Base-by-base conservation (phyloP, 2,888 invertebrate genomes). In the Cerceris ruficornis region DNA sequence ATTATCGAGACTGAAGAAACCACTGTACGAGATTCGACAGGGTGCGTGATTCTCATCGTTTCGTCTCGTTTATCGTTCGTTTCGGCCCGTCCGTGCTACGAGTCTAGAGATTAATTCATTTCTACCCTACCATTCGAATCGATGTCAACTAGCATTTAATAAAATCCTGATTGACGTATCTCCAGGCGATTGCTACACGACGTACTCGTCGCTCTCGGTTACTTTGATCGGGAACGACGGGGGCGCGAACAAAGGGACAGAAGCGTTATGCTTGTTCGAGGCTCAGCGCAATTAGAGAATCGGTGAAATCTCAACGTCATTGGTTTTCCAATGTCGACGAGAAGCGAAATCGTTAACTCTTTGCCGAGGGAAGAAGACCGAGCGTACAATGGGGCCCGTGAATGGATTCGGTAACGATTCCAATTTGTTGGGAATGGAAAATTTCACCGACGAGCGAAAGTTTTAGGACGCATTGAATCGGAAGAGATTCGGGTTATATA, bases 81-180 rank as follows among this genome's bases (percentile, higher is more conserved):
- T 60, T 15, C 58, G 50, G 15, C 7, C 54, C n/a, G 54, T 73
- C 66, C 72, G 66, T 39, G 15, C 55, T 43, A 59, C 39, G 39
- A 41, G 15, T 39, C 0, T 42, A 64, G 68, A 65, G 60, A 72
- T 71, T 72, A 77, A 77, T 78, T 72, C 67, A 68, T 71, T 65
- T 41, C 41, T 50, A n/a, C n/a, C 67, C 68, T 70, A 55, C 15
- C 68, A 59, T 17, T 43, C 55, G 41, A 68, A 64, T 28, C 64
- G 59, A 68, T 60, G 77, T 77, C 78, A 65, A 65, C 68, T 7
- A 57, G 55, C 39, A 59, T 60, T 68, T 72, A 65, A 78, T 68
- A 60, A 77, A 77, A 61, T 28, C 55, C 50, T 67, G 64, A 71
- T 60, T 68, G 77, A 67, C 28, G 28, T 50, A 65, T 7, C 52